phyloP scores from a whole-genome alignment of 1,140 invertebrate genomes.

The Drosophila obscura region DNA sequence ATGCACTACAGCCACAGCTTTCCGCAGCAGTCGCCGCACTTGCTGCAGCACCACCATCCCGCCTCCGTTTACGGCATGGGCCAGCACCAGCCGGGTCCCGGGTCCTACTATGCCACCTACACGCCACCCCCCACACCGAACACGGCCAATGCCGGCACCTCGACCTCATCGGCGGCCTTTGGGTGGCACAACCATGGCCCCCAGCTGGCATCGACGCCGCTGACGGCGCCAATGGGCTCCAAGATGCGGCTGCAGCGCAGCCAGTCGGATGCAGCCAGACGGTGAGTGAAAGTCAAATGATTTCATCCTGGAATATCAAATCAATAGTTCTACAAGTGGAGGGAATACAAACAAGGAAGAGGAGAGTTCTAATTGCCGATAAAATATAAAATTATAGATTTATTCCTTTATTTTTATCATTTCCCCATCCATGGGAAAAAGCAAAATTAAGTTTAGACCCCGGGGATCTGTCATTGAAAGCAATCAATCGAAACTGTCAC shows the following conservation, averaged over 20 bases:
- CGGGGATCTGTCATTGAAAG: too few species aligned
- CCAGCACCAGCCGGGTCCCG: conserved; percentile 17
- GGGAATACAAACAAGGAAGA: too few species aligned
- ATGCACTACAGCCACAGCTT: conserved; percentile 75
- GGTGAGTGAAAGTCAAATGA: conserved; percentile 51
- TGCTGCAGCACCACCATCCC: conserved; percentile 63
- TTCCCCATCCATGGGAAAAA: too few species aligned
- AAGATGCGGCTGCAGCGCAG: conserved; percentile 80
- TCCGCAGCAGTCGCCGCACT: conserved; percentile 66
- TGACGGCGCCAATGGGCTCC: conserved; percentile 54
- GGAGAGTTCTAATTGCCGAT: too few species aligned
- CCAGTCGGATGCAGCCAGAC: conserved; percentile 79
- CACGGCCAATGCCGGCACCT: conserved; percentile 61
- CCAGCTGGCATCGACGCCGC: conserved; percentile 56
- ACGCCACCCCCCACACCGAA: conserved; percentile 81
- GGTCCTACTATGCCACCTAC: conserved; percentile 70
- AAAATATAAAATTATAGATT: too few species aligned
- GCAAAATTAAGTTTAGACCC: too few species aligned
- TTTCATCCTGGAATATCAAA: too few species aligned
- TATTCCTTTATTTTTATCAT: too few species aligned
- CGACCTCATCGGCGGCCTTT: conserved; percentile 48
- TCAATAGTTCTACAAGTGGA: too few species aligned
- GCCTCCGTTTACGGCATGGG: conserved; percentile 44
- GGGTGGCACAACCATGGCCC: conserved; percentile 54
- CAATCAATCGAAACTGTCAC: too few species aligned